These are phyloP conservation scores for Aphyosemion australe DNA, from an alignment of 2,113 vertebrate genomes.

Conservation along the genomic window DNA sequence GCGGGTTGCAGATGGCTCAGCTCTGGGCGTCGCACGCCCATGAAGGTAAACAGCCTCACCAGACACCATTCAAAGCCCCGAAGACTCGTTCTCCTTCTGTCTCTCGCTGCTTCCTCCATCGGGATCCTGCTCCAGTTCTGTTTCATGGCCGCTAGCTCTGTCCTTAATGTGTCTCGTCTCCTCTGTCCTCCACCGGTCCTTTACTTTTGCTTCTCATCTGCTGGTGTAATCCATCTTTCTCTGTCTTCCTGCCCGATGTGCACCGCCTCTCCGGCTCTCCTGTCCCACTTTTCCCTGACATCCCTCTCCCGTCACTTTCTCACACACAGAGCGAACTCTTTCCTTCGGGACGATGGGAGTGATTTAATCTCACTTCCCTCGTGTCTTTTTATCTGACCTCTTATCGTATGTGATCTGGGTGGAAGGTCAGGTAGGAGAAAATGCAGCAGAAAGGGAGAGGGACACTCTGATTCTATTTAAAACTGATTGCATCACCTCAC, in stretches of 20 bases:
- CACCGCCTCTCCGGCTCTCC: conserved; percentile 4
- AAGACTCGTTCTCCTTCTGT: conserved; percentile 42
- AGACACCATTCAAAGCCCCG: conserved; percentile 35
- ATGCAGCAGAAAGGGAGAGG: conserved; percentile 38
- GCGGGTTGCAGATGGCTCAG: conserved; percentile 85
- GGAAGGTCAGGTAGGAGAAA: conserved; percentile 54
- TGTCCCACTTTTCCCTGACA: conserved; percentile 41
- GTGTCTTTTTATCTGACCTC: conserved; percentile 42
- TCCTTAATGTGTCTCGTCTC: conserved; percentile 57
- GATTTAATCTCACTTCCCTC: conserved; percentile 52
- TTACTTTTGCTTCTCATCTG: conserved; percentile 30
- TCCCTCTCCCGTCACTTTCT: conserved; percentile 18
- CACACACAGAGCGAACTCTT: conserved; percentile 4
- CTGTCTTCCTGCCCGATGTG: conserved; percentile 17
- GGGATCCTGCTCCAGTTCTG: conserved; percentile 65
- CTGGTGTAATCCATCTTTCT: conserved; percentile 55
- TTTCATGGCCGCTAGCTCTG: conserved; percentile 47
- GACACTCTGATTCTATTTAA: conserved; percentile 47
- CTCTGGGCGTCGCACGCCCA: conserved; percentile 81
- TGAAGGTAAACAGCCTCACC: conserved; percentile 73
- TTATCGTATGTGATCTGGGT: conserved; percentile 55
- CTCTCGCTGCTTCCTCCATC: conserved; percentile 42
- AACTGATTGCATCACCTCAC: conserved; percentile 32
- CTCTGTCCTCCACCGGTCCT: conserved; percentile 43
- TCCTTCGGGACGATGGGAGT: conserved; percentile 10